These are phyloP conservation scores for Beroe ovata DNA, from an alignment of 37 sponge, comb jelly and placozoan genomes.

Conservation along the genomic window DNA sequence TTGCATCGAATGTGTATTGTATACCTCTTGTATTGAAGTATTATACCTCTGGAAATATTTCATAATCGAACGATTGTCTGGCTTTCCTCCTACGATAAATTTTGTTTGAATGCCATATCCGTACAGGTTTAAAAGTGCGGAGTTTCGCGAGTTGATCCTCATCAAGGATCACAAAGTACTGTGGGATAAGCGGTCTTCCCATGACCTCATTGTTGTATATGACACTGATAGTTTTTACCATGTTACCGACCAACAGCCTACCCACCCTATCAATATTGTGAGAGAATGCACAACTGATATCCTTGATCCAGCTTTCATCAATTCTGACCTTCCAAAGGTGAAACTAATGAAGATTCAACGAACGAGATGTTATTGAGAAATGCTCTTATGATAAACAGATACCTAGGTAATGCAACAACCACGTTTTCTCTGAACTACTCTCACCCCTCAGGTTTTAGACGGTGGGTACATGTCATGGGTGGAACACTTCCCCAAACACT, in stretches of 20 bases:
- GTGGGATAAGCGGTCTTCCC: constrained; percentile 21
- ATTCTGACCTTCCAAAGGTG: constrained; percentile 53
- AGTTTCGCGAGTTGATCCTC: constrained; percentile 12
- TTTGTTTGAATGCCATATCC: too few species aligned
- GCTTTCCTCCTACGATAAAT: too few species aligned
- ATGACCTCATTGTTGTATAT: constrained; percentile 37
- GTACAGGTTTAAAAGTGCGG: constrained; percentile 15
- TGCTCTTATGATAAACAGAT: too few species aligned
- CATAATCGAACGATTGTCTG: too few species aligned
- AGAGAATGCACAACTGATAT: constrained; percentile 18
- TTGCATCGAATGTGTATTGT: too few species aligned
- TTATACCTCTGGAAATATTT: too few species aligned
- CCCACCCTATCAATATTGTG: constrained; percentile 46
- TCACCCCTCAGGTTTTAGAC: constrained; percentile 10
- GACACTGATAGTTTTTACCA: constrained; percentile 20
- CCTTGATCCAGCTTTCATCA: constrained; percentile 18
- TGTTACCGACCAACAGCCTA: neutral
- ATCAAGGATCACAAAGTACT: constrained; percentile 35
- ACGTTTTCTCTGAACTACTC: neutral
- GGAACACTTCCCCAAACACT: constrained; percentile 46
- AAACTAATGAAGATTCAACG: too few species aligned
- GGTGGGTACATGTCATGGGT: constrained; percentile 54
- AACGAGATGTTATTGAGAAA: too few species aligned
- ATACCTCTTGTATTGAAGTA: too few species aligned
- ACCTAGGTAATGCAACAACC: too few species aligned